Base-by-base conservation (phyloP, 2,888 invertebrate species). In the Stenolophus ochropezus region DNA sequence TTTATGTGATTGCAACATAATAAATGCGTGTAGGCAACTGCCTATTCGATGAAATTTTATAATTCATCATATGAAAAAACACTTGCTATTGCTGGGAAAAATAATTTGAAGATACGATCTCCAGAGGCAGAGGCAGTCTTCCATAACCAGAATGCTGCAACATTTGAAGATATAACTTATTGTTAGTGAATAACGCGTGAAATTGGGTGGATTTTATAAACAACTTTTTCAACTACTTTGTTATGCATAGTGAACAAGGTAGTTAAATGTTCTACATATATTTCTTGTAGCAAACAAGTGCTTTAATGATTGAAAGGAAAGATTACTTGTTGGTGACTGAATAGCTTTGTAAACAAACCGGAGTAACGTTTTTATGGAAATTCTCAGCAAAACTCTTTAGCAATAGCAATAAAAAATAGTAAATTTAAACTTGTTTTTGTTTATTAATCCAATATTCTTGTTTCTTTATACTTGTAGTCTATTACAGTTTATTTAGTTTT, bases 1-100 rank as follows among this genome's bases (percentile, higher is more conserved):
- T 33, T 61, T 69, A 27, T 69, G 6, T 5, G 65, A 69, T 69
- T 69, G 65, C 65, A 69, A 69, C 65, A 69, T 69, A 33, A 69
- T 33, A 61, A 61, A 61, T 61, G 25, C 23, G 61, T 61, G 61
- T 61, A 61, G 25, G 25, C 25, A 25, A 25, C 23, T 61, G 61
- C 4, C 61, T 25, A 4, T 4, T 25, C 27, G 27, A 18, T 8
- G 20, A 69, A 18, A 18, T 20, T 33, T 33, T 69, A 16, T 33
- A 33, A 69, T 69, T 69, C 65, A 69, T 69, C 65, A 69, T 33
- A 69, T 8, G 11, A 6, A 42, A 42, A 42, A 42, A 42, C 4
- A 42, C 33, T n/a, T n/a, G n/a, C n/a, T n/a, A n/a, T n/a, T n/a
- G 11, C 33, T 42, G 33, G 33, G 11, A 42, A 42, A 42, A 42